These are phyloP conservation scores for Phortica okadai DNA, from an alignment of 2,888 invertebrate genomes.

Conservation along the genomic window DNA sequence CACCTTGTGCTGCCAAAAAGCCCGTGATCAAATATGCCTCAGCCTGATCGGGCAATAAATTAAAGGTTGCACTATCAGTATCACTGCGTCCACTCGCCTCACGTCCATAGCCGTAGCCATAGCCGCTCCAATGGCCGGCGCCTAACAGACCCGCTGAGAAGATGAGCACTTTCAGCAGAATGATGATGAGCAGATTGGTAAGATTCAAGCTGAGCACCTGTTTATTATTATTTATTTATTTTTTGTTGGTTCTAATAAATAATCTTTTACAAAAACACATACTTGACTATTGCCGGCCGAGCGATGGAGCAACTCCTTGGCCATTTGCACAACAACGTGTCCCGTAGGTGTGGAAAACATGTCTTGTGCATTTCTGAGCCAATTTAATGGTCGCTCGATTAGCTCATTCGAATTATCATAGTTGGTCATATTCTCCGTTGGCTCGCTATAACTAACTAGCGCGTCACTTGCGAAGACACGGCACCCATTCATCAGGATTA, in stretches of 20 bases:
- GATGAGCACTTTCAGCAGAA: conserved; percentile 88
- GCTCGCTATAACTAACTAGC: neutral
- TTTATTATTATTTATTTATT: neutral
- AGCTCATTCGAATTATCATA: conserved; percentile 45
- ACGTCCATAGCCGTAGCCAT: conserved; percentile 74
- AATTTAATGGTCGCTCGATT: conserved; percentile 54
- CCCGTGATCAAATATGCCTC: conserved; percentile 79
- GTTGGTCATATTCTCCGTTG: conserved; percentile 38
- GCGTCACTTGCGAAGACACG: neutral
- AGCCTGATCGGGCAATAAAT: conserved; percentile 79
- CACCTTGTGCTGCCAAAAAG: conserved; percentile 84
- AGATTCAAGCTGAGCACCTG: conserved; percentile 84
- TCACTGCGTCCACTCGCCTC: conserved; percentile 61
- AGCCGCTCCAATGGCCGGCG: conserved; percentile 81
- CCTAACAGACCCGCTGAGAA: conserved; percentile 88
- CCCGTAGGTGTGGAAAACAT: conserved; percentile 74
- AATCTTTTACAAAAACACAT: conserved; percentile 34
- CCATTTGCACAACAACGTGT: conserved; percentile 76
- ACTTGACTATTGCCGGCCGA: conserved; percentile 85
- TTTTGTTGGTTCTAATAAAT: neutral
- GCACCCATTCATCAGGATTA: neutral
- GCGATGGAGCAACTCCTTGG: conserved; percentile 83
- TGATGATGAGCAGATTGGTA: conserved; percentile 87
- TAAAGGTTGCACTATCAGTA: conserved; percentile 23
- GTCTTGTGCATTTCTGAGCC: conserved; percentile 71